These are phyloP conservation scores for Brachyhypopomus occidentalis DNA, from an alignment of 2,113 vertebrate species.

Conservation along the genomic window DNA sequence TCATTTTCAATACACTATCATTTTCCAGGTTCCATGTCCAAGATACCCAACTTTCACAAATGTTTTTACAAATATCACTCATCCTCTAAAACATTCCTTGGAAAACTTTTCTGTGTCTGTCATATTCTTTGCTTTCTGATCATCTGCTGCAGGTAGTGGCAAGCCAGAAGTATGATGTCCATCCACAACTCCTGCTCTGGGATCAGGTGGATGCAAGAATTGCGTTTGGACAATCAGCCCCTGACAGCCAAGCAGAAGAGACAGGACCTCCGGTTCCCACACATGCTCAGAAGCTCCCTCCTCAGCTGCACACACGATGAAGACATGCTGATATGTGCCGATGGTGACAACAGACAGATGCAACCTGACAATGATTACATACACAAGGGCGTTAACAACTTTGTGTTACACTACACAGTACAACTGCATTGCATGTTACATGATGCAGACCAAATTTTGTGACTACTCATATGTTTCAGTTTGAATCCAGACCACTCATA, in stretches of 20 bases:
- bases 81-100: not conserved
- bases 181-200: constrained; percentile 78
- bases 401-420: no score
- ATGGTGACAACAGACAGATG: no score
- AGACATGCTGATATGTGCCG: no score
- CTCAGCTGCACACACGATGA: not conserved
- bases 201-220: constrained; percentile 70
- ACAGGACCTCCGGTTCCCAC: not conserved
- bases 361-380: no score
- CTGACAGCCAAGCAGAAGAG: constrained; percentile 66
- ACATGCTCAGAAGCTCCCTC: not conserved
- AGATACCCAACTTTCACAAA: no score
- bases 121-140: not conserved
- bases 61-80: constrained; percentile 2
- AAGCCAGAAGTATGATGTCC: constrained; percentile 74
- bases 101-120: not conserved
- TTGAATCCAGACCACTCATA: no score
- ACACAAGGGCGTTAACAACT: no score
- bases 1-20: no score
- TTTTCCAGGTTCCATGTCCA: no score
- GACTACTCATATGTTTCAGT: no score
- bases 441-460: no score
- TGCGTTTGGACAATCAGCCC: constrained; percentile 84
- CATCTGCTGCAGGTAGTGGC: constrained; percentile 36
- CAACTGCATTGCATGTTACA: no score